Base-by-base conservation (phyloP, 2,888 invertebrate species). In the Rotaria magnacalcarata region DNA sequence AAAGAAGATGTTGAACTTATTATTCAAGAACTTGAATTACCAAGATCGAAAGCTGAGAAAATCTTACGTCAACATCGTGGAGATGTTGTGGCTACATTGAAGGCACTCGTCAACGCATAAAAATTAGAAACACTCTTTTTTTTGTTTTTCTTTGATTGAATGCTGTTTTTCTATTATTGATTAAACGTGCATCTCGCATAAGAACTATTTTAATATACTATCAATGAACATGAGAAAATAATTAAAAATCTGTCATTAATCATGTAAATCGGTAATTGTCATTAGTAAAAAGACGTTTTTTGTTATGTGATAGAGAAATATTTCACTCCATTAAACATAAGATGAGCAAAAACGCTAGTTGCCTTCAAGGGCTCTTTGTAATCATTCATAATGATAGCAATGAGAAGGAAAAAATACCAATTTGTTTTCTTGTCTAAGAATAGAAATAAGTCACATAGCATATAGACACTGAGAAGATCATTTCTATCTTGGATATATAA, bases 1-100 rank as follows among this genome's bases (percentile, higher is more conserved):
- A 80, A 80, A 47, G 80, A 80, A 47, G 80, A 47, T 47, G 80
- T 80, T 41, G 80, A 80, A 10, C n/a, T 80, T 24, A 80, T 80
- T 80, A n/a, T 80, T 2, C 80, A 80, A 80, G 47, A 80, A 80
- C 24, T 80, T 43, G 47, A 80, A 47, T 80, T 80, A 47, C 80
- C 80, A 47, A 34, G 67, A 27, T 67, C 67, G 19, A 67, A 67
- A 67, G 67, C 67, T 19, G 67, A 67, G 19, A 67, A 67, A 67
- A 67, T 34, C 11, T 27, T 67, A 67, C 67, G 67, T 16, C 67
- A 67, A 67, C 67, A 67, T 67, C 67, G 27, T 34, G 67, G 67
- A 16, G 67, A 67, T 34, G 67, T 67, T 19, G 5, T 41, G 7
- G 67, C 67, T 16, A 67, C 67, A 16, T 41, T 67, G 19, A 67